These are phyloP conservation scores for Colinus virginianus DNA, from an alignment of 2,113 vertebrate genomes.

Conservation along the genomic window DNA sequence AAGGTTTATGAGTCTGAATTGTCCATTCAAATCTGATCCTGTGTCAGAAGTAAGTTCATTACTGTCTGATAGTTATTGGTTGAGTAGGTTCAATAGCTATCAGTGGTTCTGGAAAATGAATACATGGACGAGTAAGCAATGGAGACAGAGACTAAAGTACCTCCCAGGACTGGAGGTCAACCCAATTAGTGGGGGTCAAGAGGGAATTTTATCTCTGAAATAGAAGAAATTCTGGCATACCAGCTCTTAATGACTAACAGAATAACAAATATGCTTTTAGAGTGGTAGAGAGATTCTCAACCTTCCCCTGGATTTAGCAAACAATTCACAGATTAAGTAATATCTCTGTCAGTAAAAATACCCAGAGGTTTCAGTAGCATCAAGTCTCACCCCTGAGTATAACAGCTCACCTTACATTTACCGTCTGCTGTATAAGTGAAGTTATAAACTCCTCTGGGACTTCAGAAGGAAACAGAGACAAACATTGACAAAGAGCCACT, in stretches of 20 bases:
- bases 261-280: background rate
- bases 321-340: background rate
- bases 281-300: background rate
- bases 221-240: background rate
- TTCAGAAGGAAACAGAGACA: background rate
- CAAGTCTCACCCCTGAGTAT: background rate
- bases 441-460: background rate
- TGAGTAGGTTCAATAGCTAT: background rate
- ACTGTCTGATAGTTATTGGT: background rate
- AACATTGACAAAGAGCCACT: background rate
- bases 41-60: background rate
- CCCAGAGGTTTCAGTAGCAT: background rate
- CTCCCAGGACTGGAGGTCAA: background rate
- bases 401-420: background rate
- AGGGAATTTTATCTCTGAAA: background rate
- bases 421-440: accelerated
- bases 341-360: background rate
- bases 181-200: background rate
- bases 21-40: background rate
- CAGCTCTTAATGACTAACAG: background rate
- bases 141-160: background rate
- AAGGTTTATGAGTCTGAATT: background rate
- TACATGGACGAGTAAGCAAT: background rate
- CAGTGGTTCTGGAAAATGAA: background rate
- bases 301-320: background rate